These are phyloP conservation scores for Calyptommatus sinebrachiatus DNA, from an alignment of 2,113 vertebrate species.

Conservation along the genomic window DNA sequence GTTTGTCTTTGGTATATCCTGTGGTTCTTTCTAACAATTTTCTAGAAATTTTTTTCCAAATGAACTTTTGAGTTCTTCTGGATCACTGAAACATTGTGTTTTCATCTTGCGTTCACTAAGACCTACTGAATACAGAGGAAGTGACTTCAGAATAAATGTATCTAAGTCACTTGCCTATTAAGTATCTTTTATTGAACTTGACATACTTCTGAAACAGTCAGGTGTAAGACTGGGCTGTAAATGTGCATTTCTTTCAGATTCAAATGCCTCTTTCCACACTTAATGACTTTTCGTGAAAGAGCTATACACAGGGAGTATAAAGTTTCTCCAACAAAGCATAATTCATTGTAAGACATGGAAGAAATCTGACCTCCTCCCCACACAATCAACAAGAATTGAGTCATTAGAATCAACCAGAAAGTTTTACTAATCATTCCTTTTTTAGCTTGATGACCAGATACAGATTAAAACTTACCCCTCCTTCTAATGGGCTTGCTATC, in stretches of 20 bases:
- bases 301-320: constrained; percentile 79
- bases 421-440: constrained; percentile 66
- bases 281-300: constrained; percentile 72
- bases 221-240: constrained; percentile 6
- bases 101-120: constrained; percentile 1
- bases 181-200: not conserved
- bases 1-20: constrained; percentile 3
- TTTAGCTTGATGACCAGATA: constrained; percentile 57
- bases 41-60: too few species aligned
- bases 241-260: constrained; percentile 59
- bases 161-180: not conserved
- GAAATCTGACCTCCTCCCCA: constrained; percentile 87
- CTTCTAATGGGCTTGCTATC: constrained; percentile 96
- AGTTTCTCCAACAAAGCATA: constrained; percentile 91
- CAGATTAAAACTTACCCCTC: constrained; percentile 88
- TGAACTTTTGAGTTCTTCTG: constrained; percentile 26
- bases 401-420: constrained; percentile 75
- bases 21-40: not conserved
- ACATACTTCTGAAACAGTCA: not conserved
- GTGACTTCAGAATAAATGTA: not conserved
- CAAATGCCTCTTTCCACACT: constrained; percentile 74
- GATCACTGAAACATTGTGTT: constrained; percentile 63
- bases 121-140: not conserved
- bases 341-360: constrained; percentile 81
- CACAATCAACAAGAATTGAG: constrained; percentile 84